Percentiles rank a stretch among this genome's conserved stretches.
Evolutionary conservation across 2,113 vertebrate species (phyloP).

Genomic region (Heterocephalus glaber): DNA sequence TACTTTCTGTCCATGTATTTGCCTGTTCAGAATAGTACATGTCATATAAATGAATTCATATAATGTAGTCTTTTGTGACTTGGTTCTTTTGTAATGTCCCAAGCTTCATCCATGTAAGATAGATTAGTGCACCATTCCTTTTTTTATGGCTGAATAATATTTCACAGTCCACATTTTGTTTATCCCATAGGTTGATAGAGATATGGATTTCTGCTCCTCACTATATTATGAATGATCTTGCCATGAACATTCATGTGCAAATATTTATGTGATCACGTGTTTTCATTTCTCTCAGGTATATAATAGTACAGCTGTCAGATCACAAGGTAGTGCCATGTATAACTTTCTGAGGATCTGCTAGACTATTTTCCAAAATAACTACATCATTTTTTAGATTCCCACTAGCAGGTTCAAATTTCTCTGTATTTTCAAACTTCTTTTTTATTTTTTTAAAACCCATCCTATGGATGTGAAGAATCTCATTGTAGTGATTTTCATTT

Average conservation of each 20-base stretch:
- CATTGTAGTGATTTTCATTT: neutral
- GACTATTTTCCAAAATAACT: neutral
- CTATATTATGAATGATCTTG: neutral
- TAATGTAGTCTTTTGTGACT: neutral
- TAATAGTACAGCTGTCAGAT: neutral
- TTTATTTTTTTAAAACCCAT: neutral
- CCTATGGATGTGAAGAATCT: neutral
- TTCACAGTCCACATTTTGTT: neutral
- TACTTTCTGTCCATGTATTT: neutral
- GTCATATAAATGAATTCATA: neutral
- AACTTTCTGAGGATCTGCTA: conserved; percentile 1
- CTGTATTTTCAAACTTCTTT: neutral
- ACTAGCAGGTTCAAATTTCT: neutral
- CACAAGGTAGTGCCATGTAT: neutral
- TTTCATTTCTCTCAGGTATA: neutral
- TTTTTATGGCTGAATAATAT: conserved; percentile 21
- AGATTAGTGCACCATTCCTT: neutral
- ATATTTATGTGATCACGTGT: neutral
- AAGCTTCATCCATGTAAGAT: neutral
- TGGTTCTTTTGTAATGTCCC: neutral
- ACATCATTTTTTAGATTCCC: neutral
- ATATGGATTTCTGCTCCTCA: neutral
- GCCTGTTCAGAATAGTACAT: neutral
- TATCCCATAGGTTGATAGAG: neutral
- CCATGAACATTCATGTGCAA: neutral